phyloP scores from a whole-genome alignment of 2,888 invertebrate species.

The Elmis aenea region DNA sequence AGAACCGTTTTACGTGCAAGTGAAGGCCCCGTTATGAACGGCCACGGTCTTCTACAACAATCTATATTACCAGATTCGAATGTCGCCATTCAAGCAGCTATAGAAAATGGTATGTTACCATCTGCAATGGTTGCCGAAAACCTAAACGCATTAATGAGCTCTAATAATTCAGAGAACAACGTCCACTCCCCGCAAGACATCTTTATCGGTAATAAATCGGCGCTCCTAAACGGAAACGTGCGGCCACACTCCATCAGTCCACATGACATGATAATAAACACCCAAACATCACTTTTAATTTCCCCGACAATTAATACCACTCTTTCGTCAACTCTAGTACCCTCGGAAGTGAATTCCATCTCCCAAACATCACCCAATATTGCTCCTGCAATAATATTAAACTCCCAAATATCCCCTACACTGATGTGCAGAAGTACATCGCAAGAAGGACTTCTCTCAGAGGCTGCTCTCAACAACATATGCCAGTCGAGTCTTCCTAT shows the following conservation, averaged over 20 bases:
- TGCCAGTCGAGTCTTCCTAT: conserved; percentile 33
- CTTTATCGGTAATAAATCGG: conserved; percentile 24
- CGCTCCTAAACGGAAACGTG: conserved; percentile 10
- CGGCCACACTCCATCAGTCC: conserved; percentile 27
- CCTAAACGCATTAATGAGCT: conserved; percentile 20
- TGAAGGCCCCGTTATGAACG: conserved; percentile 13
- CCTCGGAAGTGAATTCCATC: conserved; percentile 42
- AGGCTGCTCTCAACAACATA: conserved; percentile 23
- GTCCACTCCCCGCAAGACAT: conserved; percentile 30
- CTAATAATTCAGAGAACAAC: conserved; percentile 20
- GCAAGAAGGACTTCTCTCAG: conserved; percentile 30
- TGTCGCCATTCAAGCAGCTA: conserved; percentile 18
- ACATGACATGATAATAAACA: conserved; percentile 45
- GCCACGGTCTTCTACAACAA: conserved; percentile 18
- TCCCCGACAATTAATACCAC: conserved; percentile 31
- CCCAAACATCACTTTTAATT: conserved; percentile 28
- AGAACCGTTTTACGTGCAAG: conserved; percentile 2
- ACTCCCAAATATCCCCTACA: conserved; percentile 57
- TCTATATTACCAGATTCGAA: conserved; percentile 13
- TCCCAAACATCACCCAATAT: conserved; percentile 44
- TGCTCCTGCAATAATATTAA: conserved; percentile 58
- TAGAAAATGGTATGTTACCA: conserved; percentile 23
- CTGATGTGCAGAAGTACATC: conserved; percentile 49
- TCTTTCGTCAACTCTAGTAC: conserved; percentile 28
- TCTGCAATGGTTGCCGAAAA: conserved; percentile 2